Base-by-base conservation (phyloP, 1,140 invertebrate species). In the Drosophila nigromelanica region DNA sequence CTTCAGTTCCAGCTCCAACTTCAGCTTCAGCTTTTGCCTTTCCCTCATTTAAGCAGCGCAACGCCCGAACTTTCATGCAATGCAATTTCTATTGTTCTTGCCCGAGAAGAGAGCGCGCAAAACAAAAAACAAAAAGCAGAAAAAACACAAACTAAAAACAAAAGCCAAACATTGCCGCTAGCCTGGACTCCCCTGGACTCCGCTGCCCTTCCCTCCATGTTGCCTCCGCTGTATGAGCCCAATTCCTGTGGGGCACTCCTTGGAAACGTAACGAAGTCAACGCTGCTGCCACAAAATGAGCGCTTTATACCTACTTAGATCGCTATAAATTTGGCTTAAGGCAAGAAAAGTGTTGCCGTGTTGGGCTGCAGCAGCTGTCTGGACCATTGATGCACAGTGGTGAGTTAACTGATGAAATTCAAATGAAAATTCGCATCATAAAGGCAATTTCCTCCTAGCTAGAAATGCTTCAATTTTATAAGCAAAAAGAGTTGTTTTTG, bases 241-340 rank as follows among this genome's bases (percentile, higher is more conserved):
- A 33, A 72, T 82, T 81, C 78, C 82, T 86, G 82, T 87, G 86
- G 75, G 82, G 75, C 82, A 86, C 82, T 86, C 82, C 82, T 87
- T 80, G 83, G 61, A 73, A 79, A 76, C 83, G 83, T 89, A 85
- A 85, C 82, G 79, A 76, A 76, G 73, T 73, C 62, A 50, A 50
- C 59, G 79, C 61, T 71, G 62, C 73, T 89, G 82, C 82, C 82
- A 83, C 82, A 82, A 89, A 89, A 87, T 87, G 82, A 87, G 85
- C 83, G 82, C 82, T 89, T 87, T 87, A 89, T 87, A 89, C 82
- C 79, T 87, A 87, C 82, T 87, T 87, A 87, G 83, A 87, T 87
- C 83, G 83, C 83, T 87, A 87, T 87, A 87, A 87, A 87, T 87
- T 87, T 87, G 73, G 83, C 83, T 87, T 87, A 89, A 89, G 83